phyloP scores from a whole-genome alignment of 2,113 vertebrate genomes.

The Camelus dromedarius region DNA sequence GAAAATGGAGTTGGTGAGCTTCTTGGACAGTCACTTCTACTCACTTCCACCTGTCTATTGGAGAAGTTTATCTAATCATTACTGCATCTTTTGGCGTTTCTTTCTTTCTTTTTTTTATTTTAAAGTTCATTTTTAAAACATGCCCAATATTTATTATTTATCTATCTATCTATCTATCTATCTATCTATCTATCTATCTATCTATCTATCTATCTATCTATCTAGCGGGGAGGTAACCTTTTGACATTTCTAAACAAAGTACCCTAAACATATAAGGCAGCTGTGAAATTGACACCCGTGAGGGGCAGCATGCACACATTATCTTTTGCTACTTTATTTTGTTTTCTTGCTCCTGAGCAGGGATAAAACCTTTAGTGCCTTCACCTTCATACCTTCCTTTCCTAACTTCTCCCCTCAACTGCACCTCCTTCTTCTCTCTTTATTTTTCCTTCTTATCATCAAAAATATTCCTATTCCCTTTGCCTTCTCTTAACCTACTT shows the following conservation, averaged over 20 bases:
- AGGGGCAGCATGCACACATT: neutral
- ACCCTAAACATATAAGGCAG: neutral
- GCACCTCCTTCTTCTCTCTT: neutral
- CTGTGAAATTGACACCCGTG: rapidly evolving
- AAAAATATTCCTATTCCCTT: neutral
- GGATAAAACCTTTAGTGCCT: neutral
- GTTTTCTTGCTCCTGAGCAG: neutral
- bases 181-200: too few species aligned
- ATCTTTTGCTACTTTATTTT: neutral
- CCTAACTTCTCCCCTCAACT: neutral
- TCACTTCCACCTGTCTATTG: neutral
- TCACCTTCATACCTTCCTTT: neutral
- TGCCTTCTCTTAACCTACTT: neutral
- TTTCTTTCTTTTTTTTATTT: too few species aligned
- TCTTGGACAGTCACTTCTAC: neutral
- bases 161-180: too few species aligned
- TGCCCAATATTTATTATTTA: too few species aligned
- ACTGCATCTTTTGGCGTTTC: neutral
- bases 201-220: too few species aligned
- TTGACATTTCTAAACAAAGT: neutral
- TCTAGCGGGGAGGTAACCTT: neutral
- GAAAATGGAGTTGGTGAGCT: neutral
- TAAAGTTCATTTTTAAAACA: too few species aligned
- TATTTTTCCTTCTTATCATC: neutral
- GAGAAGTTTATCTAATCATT: neutral